Percentiles rank a stretch among this genome's conserved stretches.
Conservation (phyloP, 2,888 invertebrate species). For the Drosophila kokeensis region DNA sequence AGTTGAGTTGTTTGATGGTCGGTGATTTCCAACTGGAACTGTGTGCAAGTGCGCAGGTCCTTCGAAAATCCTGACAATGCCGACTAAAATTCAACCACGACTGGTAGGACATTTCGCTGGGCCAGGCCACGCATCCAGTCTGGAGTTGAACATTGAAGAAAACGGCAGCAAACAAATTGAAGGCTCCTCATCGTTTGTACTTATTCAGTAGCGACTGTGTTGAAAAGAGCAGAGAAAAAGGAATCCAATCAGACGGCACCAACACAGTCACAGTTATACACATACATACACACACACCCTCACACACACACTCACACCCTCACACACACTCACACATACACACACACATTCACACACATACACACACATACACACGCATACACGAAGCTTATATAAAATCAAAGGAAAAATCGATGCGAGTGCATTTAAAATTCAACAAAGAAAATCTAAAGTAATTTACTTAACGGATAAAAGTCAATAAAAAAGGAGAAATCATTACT, state of each 20-base stretch:
- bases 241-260: constrained; percentile 74
- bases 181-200: constrained; percentile 63
- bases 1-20: constrained; percentile 2
- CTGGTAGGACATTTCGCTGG: constrained; percentile 79
- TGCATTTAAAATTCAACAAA: constrained; percentile 71
- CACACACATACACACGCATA: constrained; percentile 40
- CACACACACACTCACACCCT: constrained; percentile 44
- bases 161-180: constrained; percentile 80
- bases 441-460: constrained; percentile 34
- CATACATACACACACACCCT: constrained; percentile 44
- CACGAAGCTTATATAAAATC: constrained; percentile 72
- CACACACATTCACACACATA: constrained; percentile 15
- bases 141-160: constrained; percentile 84
- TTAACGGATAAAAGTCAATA: constrained; percentile 24
- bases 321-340: constrained; percentile 40
- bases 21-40: constrained; percentile 68
- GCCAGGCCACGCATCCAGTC: constrained; percentile 79
- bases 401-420: constrained; percentile 77
- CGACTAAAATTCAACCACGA: constrained; percentile 64
- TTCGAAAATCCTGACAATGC: constrained; percentile 79
- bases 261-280: constrained; percentile 45
- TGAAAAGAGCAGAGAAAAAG: constrained; percentile 52
- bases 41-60: constrained; percentile 81
- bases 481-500: constrained; percentile 36
- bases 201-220: constrained; percentile 64